A percentile compares a stretch with the other conserved stretches of the same genome.
These are phyloP conservation scores for Euglossa dilemma DNA, from an alignment of 1,140 invertebrate genomes.

Conservation along the genomic window DNA sequence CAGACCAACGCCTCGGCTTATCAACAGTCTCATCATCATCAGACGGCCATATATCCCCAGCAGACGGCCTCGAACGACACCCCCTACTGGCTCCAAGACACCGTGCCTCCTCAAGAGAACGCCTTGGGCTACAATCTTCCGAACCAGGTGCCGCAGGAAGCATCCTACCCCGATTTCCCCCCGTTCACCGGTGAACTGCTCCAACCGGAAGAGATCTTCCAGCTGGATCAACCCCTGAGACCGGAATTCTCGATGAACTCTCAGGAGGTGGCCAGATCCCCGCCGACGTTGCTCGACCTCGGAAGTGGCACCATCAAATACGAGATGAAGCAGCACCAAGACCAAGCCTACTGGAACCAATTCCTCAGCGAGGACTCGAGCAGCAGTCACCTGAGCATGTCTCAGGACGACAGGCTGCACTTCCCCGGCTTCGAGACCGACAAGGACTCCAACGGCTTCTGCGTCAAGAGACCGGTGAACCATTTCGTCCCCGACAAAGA, in stretches of 20 bases:
- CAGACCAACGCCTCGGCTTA: conserved; percentile 72
- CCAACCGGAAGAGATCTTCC: conserved; percentile 90
- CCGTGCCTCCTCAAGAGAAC: conserved; percentile 67
- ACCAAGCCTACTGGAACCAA: conserved; percentile 78
- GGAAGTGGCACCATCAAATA: conserved; percentile 87
- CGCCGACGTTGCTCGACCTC: conserved; percentile 87
- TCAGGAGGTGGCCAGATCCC: conserved; percentile 84
- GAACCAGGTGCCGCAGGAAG: conserved; percentile 75
- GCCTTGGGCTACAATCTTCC: conserved; percentile 70
- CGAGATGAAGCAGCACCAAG: conserved; percentile 74
- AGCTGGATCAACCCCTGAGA: conserved; percentile 88
- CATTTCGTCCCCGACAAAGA: conserved; percentile 55
- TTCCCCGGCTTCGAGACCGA: conserved; percentile 63
- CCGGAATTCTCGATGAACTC: conserved; percentile 82
- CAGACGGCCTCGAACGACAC: conserved; percentile 67
- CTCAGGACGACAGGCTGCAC: conserved; percentile 68
- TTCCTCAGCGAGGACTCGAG: conserved; percentile 83
- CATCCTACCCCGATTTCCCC: conserved; percentile 80
- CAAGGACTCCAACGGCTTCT: conserved; percentile 46
- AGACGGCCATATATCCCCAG: conserved; percentile 65
- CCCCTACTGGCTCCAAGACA: conserved; percentile 77
- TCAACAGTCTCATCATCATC: conserved; percentile 74
- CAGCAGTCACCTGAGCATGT: conserved; percentile 78
- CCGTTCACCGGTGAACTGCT: conserved; percentile 87
- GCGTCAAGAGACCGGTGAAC: conserved; percentile 39